These are phyloP conservation scores for Pterocles burchelli DNA, from an alignment of 2,113 vertebrate species.

Conservation along the genomic window DNA sequence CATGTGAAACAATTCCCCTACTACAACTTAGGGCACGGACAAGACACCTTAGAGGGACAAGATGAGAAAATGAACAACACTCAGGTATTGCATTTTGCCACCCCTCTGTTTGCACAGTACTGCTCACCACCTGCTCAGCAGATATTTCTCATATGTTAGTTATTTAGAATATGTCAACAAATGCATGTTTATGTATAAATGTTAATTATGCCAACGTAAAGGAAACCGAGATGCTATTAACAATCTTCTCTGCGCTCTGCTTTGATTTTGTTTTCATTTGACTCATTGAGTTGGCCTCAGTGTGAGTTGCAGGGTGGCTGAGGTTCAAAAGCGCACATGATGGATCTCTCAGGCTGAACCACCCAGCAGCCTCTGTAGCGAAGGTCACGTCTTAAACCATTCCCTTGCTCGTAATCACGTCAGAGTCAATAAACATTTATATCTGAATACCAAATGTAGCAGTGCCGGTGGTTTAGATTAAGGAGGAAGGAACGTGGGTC, in stretches of 20 bases:
- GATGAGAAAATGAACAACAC: neutral
- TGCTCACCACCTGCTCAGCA: neutral
- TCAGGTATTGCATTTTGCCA: neutral
- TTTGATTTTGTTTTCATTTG: slow-evolving; percentile 36
- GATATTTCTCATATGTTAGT: neutral
- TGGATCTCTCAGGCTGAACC: slow-evolving; percentile 30
- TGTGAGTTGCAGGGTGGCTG: neutral
- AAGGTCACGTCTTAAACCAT: slow-evolving; percentile 40
- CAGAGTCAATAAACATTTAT: slow-evolving; percentile 56
- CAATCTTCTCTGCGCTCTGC: neutral
- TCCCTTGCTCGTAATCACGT: slow-evolving; percentile 15
- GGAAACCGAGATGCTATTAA: neutral
- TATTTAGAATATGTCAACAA: slow-evolving; percentile 20
- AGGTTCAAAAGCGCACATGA: neutral
- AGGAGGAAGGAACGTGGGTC: slow-evolving; percentile 1
- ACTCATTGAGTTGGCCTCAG: neutral
- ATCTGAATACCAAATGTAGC: slow-evolving; percentile 28
- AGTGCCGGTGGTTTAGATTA: slow-evolving; percentile 37
- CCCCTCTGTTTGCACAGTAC: neutral
- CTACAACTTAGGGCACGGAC: neutral
- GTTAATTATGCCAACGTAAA: neutral
- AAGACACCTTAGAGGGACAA: neutral
- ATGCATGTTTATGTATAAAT: neutral
- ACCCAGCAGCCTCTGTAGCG: neutral
- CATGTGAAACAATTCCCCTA: neutral